Evolutionary conservation across 2,797 vertebrate species (phyloP).

Genomic region (Xenops minutus): DNA sequence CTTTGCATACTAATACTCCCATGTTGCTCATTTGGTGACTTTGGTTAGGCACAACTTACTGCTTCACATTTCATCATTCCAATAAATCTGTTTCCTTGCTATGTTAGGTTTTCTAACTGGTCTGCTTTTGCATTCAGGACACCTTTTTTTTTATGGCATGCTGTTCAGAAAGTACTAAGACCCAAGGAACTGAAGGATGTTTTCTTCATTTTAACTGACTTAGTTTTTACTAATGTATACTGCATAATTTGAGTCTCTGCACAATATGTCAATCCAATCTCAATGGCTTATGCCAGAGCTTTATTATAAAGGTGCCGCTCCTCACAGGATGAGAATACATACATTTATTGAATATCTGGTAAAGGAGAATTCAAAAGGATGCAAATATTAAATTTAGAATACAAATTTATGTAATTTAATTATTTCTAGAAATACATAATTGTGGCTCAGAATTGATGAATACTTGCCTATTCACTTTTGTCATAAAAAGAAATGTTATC

Average conservation of each 20-base stretch:
- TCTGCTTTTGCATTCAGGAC: neutral
- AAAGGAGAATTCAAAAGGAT: neutral
- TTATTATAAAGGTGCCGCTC: neutral
- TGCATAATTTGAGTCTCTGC: neutral
- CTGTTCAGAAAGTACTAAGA: neutral
- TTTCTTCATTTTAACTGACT: neutral
- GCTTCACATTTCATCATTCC: neutral
- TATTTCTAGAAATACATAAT: neutral
- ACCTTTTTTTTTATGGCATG: neutral
- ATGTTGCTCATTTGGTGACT: neutral
- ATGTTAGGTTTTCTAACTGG: neutral
- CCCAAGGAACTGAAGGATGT: neutral
- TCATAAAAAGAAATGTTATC: neutral
- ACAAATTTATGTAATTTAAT: neutral
- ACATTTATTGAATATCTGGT: neutral
- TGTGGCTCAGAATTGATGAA: neutral
- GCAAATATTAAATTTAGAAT: neutral
- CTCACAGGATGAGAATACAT: neutral
- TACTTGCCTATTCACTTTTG: neutral
- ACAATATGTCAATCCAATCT: neutral
- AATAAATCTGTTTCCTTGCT: neutral
- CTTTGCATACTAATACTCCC: neutral
- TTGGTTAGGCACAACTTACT: neutral
- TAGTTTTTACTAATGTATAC: neutral
- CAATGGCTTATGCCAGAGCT: neutral